A percentile compares a stretch with the other conserved stretches of the same genome.
These are phyloP conservation scores for Dendrocopos noguchii DNA, from an alignment of 2,113 vertebrate species.

Conservation along the genomic window DNA sequence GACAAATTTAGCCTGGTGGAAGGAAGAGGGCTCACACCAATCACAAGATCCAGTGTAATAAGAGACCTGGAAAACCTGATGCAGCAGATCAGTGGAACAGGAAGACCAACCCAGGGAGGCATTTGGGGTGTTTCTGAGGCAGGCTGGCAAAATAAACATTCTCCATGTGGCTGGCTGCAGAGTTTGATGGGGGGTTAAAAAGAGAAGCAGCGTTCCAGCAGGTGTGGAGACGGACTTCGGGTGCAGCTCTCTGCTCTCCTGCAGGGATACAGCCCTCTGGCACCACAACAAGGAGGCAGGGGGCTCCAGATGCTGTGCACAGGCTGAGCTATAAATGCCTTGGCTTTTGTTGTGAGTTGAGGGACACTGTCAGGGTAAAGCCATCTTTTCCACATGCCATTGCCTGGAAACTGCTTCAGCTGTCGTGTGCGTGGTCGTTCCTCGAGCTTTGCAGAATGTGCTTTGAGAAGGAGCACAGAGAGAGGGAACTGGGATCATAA, in stretches of 20 bases:
- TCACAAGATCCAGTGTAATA: background rate
- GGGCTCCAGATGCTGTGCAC: background rate
- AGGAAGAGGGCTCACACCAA: conserved; percentile 3
- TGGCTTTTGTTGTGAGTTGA: background rate
- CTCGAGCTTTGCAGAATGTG: background rate
- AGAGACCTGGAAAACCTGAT: conserved; percentile 46
- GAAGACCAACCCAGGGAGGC: background rate
- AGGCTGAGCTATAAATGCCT: background rate
- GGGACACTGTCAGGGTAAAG: background rate
- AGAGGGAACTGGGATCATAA: background rate
- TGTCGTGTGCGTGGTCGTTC: background rate
- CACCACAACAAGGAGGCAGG: background rate
- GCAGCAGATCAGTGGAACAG: background rate
- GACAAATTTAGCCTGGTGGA: conserved; percentile 38
- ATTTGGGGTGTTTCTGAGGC: background rate
- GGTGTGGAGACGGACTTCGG: background rate
- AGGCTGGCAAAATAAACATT: background rate
- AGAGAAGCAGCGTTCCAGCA: background rate
- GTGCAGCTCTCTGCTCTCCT: background rate
- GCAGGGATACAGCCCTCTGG: background rate
- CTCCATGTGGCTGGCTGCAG: background rate
- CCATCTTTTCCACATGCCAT: background rate
- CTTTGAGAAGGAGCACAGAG: background rate
- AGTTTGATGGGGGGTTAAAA: background rate
- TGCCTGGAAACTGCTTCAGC: background rate